These are phyloP conservation scores for Mesocentrotus franciscanus DNA, from an alignment of 53 echinoderm and acorn worm species.

Conservation along the genomic window DNA sequence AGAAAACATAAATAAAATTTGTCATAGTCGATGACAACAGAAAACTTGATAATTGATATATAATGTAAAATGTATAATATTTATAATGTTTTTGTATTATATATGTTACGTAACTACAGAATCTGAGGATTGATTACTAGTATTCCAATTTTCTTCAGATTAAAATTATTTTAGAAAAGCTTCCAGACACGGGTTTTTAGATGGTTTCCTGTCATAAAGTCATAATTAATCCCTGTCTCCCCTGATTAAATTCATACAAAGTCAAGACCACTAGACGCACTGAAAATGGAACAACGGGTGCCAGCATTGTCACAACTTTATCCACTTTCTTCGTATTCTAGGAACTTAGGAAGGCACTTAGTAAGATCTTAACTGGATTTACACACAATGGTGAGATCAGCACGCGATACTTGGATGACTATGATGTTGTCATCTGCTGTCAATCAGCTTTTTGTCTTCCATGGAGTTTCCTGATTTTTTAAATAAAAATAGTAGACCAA, in stretches of 20 bases:
- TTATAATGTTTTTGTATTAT: too few species aligned
- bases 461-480: too few species aligned
- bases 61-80: too few species aligned
- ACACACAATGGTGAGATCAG: not conserved
- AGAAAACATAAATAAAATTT: too few species aligned
- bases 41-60: too few species aligned
- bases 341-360: not conserved
- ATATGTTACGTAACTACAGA: too few species aligned
- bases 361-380: not conserved
- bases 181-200: not conserved
- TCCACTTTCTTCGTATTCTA: not conserved
- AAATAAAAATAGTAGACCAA: too few species aligned
- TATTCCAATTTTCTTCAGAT: too few species aligned
- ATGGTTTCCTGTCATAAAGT: not conserved
- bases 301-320: not conserved
- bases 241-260: not conserved
- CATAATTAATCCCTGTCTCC: constrained; percentile 46
- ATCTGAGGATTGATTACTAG: not conserved
- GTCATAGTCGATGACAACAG: too few species aligned
- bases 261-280: not conserved
- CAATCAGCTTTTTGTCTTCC: not conserved
- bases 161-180: too few species aligned
- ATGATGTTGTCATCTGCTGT: not conserved
- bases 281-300: not conserved
- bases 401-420: not conserved